A percentile compares a stretch with the other conserved stretches of the same genome.
These are phyloP conservation scores for Eospalax fontanierii DNA, from an alignment of 2,797 vertebrate species.

Conservation along the genomic window DNA sequence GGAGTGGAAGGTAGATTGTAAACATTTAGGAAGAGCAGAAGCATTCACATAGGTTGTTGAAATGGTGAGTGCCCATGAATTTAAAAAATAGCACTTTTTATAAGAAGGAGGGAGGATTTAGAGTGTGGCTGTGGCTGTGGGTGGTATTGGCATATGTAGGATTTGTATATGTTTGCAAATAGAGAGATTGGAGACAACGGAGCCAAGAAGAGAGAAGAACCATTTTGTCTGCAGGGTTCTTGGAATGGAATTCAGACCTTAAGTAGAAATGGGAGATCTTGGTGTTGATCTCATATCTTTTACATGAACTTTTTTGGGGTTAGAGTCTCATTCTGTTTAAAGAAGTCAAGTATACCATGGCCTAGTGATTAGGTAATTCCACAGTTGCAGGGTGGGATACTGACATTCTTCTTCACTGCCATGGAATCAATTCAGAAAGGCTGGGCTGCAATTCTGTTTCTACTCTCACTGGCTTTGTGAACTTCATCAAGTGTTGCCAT, in stretches of 20 bases:
- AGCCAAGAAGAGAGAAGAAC: neutral
- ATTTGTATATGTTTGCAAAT: neutral
- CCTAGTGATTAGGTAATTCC: neutral
- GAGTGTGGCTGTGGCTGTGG: neutral
- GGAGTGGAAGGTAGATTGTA: neutral
- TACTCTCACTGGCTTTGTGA: neutral
- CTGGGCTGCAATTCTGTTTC: neutral
- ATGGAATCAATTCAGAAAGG: neutral
- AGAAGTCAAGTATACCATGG: no score
- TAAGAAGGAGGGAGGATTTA: neutral
- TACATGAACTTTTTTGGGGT: neutral
- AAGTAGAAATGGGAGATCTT: neutral
- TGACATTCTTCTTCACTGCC: neutral
- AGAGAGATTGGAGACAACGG: neutral
- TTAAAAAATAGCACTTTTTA: neutral
- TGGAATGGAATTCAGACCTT: neutral
- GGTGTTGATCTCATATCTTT: neutral
- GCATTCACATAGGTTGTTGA: neutral
- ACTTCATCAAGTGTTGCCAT: neutral
- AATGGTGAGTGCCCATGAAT: neutral
- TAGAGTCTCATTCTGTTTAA: neutral
- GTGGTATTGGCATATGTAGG: neutral
- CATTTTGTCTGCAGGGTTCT: neutral
- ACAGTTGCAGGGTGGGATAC: fast-evolving
- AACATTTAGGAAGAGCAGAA: no score